Percentiles rank a stretch among this genome's conserved stretches.
Conservation (phyloP, 2,113 vertebrate genomes). For the Salvelinus namaycush region DNA sequence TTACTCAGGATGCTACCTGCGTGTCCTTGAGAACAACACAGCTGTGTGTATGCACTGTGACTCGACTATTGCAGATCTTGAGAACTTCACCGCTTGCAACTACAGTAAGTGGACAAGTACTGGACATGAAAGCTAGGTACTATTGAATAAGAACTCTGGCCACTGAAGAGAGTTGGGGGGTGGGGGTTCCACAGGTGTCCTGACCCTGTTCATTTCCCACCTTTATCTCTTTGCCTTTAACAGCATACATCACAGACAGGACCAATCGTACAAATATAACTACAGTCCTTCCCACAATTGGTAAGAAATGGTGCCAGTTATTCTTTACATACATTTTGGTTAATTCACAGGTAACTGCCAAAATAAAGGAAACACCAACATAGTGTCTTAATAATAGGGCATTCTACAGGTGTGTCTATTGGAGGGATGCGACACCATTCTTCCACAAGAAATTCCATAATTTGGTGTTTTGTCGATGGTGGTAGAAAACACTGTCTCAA, state of each 20-base stretch:
- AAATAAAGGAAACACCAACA: too few species aligned
- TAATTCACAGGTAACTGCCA: background rate
- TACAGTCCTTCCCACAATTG: slow-evolving; percentile 70
- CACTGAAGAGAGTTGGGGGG: background rate
- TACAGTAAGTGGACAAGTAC: slow-evolving; percentile 71
- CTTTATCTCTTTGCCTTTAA: background rate
- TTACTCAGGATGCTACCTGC: slow-evolving; percentile 82
- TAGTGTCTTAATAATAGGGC: too few species aligned
- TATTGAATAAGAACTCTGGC: background rate
- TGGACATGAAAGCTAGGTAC: background rate
- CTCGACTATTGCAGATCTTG: slow-evolving; percentile 65
- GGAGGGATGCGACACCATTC: too few species aligned
- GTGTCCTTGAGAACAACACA: slow-evolving; percentile 79
- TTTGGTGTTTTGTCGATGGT: too few species aligned
- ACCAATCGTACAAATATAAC: slow-evolving; percentile 68
- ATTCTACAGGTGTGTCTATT: too few species aligned
- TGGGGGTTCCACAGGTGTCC: background rate
- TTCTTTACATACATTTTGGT: background rate
- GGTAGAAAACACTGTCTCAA: too few species aligned
- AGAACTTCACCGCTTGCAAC: slow-evolving; percentile 79
- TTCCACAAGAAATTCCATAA: too few species aligned
- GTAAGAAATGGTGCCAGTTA: slow-evolving; percentile 58
- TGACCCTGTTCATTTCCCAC: background rate
- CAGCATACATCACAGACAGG: slow-evolving; percentile 64
- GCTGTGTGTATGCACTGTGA: slow-evolving; percentile 82